Evolutionary conservation across 2,888 invertebrate species (phyloP).

Genomic region (Polydrusus tereticollis): DNA sequence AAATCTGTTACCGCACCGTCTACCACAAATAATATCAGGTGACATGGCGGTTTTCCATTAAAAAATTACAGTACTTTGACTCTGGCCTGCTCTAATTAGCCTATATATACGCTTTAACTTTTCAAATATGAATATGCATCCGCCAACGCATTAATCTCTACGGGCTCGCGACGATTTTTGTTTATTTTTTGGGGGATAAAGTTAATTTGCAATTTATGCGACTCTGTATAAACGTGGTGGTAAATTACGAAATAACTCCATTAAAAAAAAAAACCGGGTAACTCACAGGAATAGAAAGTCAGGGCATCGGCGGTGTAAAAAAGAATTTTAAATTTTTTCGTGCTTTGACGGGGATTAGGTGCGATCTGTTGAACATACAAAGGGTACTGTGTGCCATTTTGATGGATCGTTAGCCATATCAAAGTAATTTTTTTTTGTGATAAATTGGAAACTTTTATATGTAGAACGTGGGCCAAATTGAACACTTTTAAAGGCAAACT

Average conservation of each 20-base stretch:
- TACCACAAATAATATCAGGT: too few relatives aligned
- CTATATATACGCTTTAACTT: neutral
- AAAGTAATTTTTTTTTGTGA: too few relatives aligned
- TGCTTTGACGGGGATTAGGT: neutral
- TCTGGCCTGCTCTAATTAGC: neutral
- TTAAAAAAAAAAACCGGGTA: neutral
- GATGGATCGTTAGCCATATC: too few relatives aligned
- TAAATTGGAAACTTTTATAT: too few relatives aligned
- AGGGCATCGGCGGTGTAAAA: neutral
- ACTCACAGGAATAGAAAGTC: neutral
- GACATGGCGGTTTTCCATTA: neutral
- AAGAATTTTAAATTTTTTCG: neutral
- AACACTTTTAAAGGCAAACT: too few relatives aligned
- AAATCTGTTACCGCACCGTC: too few relatives aligned
- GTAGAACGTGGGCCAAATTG: too few relatives aligned
- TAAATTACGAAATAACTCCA: neutral
- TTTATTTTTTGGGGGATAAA: neutral
- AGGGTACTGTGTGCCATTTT: too few relatives aligned
- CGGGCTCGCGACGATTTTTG: neutral
- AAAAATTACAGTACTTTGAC: neutral
- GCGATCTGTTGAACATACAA: too few relatives aligned
- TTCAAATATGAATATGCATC: conserved; percentile 4
- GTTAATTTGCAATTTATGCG: neutral
- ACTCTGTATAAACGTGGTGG: neutral
- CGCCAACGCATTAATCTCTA: neutral